Conservation (phyloP, 2,113 vertebrate genomes). For the Ariopsis seemanni region DNA sequence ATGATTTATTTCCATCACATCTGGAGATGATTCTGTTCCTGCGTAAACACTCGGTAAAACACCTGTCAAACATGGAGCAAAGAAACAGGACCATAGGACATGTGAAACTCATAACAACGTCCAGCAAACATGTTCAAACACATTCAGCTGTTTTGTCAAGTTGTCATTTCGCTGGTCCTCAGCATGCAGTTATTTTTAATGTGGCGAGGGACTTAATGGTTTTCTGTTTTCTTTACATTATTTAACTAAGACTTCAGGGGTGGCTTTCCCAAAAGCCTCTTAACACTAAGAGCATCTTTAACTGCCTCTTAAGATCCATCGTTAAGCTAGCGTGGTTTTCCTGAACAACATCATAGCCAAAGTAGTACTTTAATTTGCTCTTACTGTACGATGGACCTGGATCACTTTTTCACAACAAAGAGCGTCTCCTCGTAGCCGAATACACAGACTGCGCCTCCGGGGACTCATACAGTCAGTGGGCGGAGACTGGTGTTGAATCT, state of each 20-base stretch:
- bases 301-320: too few relatives aligned
- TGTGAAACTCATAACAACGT: slow-evolving; percentile 44
- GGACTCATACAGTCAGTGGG: too few relatives aligned
- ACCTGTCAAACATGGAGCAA: slow-evolving; percentile 33
- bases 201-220: slow-evolving; percentile 8
- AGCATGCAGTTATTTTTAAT: slow-evolving; percentile 62
- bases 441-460: too few relatives aligned
- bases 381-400: too few relatives aligned
- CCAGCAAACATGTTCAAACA: slow-evolving; percentile 58
- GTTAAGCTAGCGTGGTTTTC: too few relatives aligned
- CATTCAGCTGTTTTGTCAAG: slow-evolving; percentile 69
- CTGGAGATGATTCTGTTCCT: neutral
- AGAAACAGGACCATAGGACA: slow-evolving; percentile 50
- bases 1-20: neutral
- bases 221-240: slow-evolving; percentile 25
- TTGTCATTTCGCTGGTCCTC: slow-evolving; percentile 65
- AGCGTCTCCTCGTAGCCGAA: too few relatives aligned
- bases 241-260: neutral
- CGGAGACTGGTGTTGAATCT: too few relatives aligned
- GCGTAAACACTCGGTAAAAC: slow-evolving; percentile 20
- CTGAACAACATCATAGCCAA: too few relatives aligned
- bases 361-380: too few relatives aligned
- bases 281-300: too few relatives aligned
- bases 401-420: too few relatives aligned
- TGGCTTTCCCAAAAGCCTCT: too few relatives aligned